Evolutionary conservation across 2,797 vertebrate species (phyloP), one percentile per base, ranked within the genome.

Genomic region (Psittacula derbiana): DNA sequence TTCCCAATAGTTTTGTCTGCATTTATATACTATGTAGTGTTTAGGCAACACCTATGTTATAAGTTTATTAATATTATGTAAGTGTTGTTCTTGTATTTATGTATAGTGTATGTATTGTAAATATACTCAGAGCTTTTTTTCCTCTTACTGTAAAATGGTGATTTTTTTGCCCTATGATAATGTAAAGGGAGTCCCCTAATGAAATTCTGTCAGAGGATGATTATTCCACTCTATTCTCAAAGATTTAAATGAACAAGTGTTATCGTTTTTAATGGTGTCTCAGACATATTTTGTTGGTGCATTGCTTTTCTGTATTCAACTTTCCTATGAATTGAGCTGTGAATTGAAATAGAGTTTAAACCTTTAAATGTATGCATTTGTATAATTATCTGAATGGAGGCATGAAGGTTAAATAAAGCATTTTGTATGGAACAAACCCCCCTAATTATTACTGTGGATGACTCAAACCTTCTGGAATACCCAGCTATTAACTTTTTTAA

Each of bases 331-430:
- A 99, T 99, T 99, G 99, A 99, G 99, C 99, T 99, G 99, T 99
- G 99, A 99, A 99, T 98, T 98, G 98, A 98, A 99, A 99, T 99
- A 98, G 98, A 99, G 98, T 99, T 99, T 98, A 99, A 99, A 99
- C 98, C 98, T 99, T 99, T 99, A 99, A 98, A 99, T 99, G 99
- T 99, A 98, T 98, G 98, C 98, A 98, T 98, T 98, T 98, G 98
- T 98, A 99, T 99, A 99, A 99, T 99, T 99, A 99, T 99, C 99
- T 99, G 99, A 99, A 99, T 99, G 99, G 99, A 99, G 99, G 99
- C 99, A 99, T 99, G 99, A 99, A 99, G 99, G 99, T 99, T 98
- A 99, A 99, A 99, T 99, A 99, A 99, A 99, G 99, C 99, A 99
- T 99, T 99, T 99, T 99, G 98, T 99, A 99, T 99, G 99, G 99